These are phyloP conservation scores for Drosophila anomelani DNA, from an alignment of 2,888 invertebrate species.

Conservation along the genomic window DNA sequence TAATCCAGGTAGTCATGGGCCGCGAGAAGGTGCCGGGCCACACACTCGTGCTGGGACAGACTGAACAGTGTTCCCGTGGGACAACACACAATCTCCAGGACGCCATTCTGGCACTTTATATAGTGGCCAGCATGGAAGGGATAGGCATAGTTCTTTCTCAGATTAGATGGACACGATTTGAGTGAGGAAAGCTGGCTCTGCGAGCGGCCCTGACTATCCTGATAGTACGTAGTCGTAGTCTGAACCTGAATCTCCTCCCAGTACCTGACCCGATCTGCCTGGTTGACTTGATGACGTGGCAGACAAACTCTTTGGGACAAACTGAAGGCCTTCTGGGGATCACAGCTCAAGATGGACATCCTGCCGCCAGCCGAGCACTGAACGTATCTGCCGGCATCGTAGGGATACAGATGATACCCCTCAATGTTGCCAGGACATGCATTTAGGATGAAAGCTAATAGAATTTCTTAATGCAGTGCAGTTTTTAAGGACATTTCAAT, in stretches of 20 bases:
- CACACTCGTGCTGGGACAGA: conserved; percentile 86
- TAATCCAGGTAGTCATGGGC: conserved; percentile 63
- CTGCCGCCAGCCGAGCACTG: conserved; percentile 87
- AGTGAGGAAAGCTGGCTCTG: conserved; percentile 44
- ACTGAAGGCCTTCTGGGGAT: conserved; percentile 87
- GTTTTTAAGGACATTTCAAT: not conserved
- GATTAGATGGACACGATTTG: conserved; percentile 84
- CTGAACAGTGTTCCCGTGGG: conserved; percentile 88
- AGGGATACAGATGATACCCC: conserved; percentile 87
- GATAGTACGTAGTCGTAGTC: conserved; percentile 38
- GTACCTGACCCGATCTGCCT: conserved; percentile 61
- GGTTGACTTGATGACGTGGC: conserved; percentile 44
- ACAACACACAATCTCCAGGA: conserved; percentile 87
- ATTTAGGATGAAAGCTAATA: conserved; percentile 19
- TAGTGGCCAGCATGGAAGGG: conserved; percentile 87
- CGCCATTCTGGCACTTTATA: conserved; percentile 88
- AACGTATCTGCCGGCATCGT: conserved; percentile 88
- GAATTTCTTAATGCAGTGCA: not conserved
- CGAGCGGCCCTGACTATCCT: conserved; percentile 29
- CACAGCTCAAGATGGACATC: conserved; percentile 87
- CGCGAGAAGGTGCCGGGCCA: conserved; percentile 86
- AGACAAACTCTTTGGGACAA: conserved; percentile 58
- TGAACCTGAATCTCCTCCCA: conserved; percentile 47
- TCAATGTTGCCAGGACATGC: conserved; percentile 85
- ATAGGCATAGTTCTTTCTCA: conserved; percentile 87